phyloP scores from a whole-genome alignment of 2,888 invertebrate species.

The Rhogogaster chlorosoma region DNA sequence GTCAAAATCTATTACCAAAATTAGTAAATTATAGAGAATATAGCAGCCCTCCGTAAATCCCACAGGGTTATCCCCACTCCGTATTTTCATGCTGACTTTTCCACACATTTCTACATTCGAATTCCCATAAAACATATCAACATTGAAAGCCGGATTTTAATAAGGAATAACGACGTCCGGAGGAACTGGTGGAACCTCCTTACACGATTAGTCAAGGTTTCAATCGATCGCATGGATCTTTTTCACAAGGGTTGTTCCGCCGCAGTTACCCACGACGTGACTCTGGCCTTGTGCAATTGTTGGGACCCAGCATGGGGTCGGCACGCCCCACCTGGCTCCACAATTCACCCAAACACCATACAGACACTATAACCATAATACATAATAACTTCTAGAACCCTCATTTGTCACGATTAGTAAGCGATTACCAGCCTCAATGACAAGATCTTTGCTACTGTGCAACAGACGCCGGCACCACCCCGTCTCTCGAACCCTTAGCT shows the following conservation, averaged over 20 bases:
- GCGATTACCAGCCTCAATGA: constrained; percentile 75
- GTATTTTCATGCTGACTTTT: background rate
- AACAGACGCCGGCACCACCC: background rate
- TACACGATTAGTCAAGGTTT: background rate
- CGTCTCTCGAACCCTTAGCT: background rate
- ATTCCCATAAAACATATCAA: background rate
- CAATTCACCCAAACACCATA: constrained; percentile 64
- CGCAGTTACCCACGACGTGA: background rate
- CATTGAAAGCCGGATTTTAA: background rate
- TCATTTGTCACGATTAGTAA: constrained; percentile 76
- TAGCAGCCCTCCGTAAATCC: background rate
- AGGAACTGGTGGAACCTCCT: background rate
- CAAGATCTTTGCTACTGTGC: constrained; percentile 65
- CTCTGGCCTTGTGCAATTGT: constrained; percentile 70
- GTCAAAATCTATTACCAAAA: constrained; percentile 25
- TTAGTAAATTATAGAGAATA: background rate
- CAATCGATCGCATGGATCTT: constrained; percentile 16
- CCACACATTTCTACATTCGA: background rate
- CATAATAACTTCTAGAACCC: constrained; percentile 61
- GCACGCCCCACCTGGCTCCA: constrained; percentile 73
- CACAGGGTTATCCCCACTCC: no score
- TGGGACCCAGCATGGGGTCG: constrained; percentile 66
- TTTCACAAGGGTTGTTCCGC: constrained; percentile 4
- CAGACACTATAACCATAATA: constrained; percentile 54
- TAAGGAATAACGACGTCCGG: background rate